Conservation (phyloP, 2,888 invertebrate species). For the Drosophila ustulata region DNA sequence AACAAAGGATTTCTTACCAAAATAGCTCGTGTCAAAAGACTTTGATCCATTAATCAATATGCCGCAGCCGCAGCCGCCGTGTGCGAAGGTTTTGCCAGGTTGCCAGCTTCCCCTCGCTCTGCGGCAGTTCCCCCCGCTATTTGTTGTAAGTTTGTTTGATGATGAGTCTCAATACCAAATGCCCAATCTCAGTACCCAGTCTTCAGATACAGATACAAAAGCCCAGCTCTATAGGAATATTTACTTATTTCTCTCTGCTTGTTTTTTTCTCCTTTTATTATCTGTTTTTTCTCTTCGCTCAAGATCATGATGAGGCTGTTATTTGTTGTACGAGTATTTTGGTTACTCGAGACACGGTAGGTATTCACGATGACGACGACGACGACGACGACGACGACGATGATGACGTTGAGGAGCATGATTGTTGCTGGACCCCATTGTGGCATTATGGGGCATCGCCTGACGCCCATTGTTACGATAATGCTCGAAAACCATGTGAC, state of each 20-base stretch:
- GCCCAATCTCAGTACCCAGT: constrained; percentile 47
- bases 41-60: constrained; percentile 85
- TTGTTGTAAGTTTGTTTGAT: constrained; percentile 66
- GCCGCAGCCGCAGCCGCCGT: constrained; percentile 74
- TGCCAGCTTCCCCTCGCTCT: constrained; percentile 4
- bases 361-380: constrained; percentile 40
- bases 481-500: constrained; percentile 76
- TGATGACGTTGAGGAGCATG: constrained; percentile 16
- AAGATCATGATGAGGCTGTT: constrained; percentile 80
- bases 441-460: constrained; percentile 27
- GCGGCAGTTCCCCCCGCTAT: constrained; percentile 4
- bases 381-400: constrained; percentile 25
- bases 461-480: constrained; percentile 70
- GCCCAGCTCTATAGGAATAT: constrained; percentile 56
- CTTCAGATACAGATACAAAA: constrained; percentile 43
- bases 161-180: constrained; percentile 63
- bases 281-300: constrained; percentile 47
- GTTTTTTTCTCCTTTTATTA: not conserved
- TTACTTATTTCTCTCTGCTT: constrained; percentile 45
- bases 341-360: constrained; percentile 33
- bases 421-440: constrained; percentile 18
- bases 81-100: constrained; percentile 67
- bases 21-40: constrained; percentile 85
- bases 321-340: constrained; percentile 62
- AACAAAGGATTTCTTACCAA: constrained; percentile 84